Percentiles rank a stretch among this genome's conserved stretches.
Evolutionary conservation across 2,888 invertebrate genomes (phyloP).

Genomic region (Thera obeliscata): DNA sequence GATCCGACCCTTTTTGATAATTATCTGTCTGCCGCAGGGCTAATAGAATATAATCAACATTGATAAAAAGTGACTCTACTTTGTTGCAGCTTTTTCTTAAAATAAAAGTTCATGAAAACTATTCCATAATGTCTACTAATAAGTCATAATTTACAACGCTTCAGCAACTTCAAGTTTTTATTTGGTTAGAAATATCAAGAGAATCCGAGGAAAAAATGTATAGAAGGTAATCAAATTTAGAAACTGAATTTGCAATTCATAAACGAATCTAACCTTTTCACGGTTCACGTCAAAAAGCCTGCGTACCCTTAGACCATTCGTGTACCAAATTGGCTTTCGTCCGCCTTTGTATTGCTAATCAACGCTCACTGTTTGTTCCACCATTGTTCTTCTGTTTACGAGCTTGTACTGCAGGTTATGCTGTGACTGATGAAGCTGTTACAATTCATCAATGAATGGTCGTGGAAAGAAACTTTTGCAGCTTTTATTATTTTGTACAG

Average conservation of each 20-base stretch:
- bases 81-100: too few species aligned
- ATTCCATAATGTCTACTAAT: too few species aligned
- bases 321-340: slow-evolving; percentile 57
- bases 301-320: background rate
- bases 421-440: slow-evolving; percentile 36
- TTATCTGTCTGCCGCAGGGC: slow-evolving; percentile 3
- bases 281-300: slow-evolving; percentile 31
- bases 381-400: slow-evolving; percentile 44
- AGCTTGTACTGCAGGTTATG: background rate
- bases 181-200: background rate
- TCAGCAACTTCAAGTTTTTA: background rate
- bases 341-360: slow-evolving; percentile 61
- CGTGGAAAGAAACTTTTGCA: background rate
- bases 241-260: slow-evolving; percentile 8
- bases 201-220: background rate
- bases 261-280: slow-evolving; percentile 11
- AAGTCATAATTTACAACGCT: too few species aligned
- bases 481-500: too few species aligned
- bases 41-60: slow-evolving; percentile 29
- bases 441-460: slow-evolving; percentile 16
- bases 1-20: slow-evolving; percentile 8
- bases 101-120: too few species aligned
- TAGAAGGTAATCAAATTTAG: background rate
- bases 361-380: slow-evolving; percentile 50
- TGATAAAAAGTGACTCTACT: background rate